Evolutionary conservation across 1,140 invertebrate species (phyloP).

Genomic region (Thereuonema tuberculata): DNA sequence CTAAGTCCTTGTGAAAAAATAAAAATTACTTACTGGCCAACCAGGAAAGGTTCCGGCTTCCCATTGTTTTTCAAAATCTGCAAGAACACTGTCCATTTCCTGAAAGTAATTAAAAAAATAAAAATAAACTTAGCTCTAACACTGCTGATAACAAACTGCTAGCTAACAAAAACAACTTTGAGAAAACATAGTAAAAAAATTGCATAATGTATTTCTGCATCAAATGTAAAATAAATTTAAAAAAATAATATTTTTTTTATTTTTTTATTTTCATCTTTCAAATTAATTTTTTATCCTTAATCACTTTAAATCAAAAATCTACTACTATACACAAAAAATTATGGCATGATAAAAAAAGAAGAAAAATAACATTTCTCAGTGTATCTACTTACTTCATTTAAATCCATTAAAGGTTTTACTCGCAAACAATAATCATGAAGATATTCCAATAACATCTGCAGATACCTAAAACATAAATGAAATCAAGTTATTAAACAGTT

Average conservation of each 20-base stretch:
- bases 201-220: too few species aligned
- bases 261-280: too few species aligned
- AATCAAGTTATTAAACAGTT: slow-evolving; percentile 17
- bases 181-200: too few species aligned
- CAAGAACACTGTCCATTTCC: slow-evolving; percentile 58
- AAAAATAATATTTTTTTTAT: too few species aligned
- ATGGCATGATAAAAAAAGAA: too few species aligned
- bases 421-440: slow-evolving; percentile 67
- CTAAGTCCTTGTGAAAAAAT: too few species aligned
- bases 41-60: slow-evolving; percentile 76
- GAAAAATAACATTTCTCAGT: too few species aligned
- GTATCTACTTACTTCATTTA: slow-evolving; percentile 44
- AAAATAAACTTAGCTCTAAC: slow-evolving; percentile 4
- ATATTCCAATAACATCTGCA: slow-evolving; percentile 73
- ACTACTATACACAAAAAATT: too few species aligned
- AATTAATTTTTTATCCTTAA: too few species aligned
- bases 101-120: slow-evolving; percentile 16
- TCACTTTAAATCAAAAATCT: too few species aligned
- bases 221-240: too few species aligned
- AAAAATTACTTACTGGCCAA: slow-evolving; percentile 54
- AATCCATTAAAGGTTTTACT: slow-evolving; percentile 81
- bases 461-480: slow-evolving; percentile 42
- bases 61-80: slow-evolving; percentile 81
- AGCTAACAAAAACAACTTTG: too few species aligned
- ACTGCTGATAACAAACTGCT: background rate